Conservation (phyloP, 1,140 invertebrate species). For the Drosophila busckii region DNA sequence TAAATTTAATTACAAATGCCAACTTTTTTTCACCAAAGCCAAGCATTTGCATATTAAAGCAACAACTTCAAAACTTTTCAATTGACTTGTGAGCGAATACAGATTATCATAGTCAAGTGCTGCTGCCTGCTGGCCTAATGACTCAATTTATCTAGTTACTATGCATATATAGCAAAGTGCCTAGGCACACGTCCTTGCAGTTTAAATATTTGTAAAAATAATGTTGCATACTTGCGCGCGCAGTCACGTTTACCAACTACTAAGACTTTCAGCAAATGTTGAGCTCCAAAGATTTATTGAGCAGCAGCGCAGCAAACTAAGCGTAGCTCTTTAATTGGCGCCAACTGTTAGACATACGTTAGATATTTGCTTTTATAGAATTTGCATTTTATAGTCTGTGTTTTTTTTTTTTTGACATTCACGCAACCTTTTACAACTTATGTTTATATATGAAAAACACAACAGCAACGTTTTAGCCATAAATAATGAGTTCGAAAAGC, state of each 20-base stretch:
- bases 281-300: slow-evolving; percentile 74
- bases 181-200: slow-evolving; percentile 33
- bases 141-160: slow-evolving; percentile 39
- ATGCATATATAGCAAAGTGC: slow-evolving; percentile 29
- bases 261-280: slow-evolving; percentile 67
- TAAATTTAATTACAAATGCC: slow-evolving; percentile 75
- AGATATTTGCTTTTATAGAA: slow-evolving; percentile 2
- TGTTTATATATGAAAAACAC: slow-evolving; percentile 1
- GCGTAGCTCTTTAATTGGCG: too few relatives aligned
- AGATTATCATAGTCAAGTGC: slow-evolving; percentile 10
- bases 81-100: too few relatives aligned
- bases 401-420: background rate
- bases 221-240: slow-evolving; percentile 42
- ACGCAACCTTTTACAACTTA: too few relatives aligned
- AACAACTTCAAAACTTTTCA: slow-evolving; percentile 17
- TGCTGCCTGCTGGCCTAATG: slow-evolving; percentile 29
- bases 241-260: slow-evolving; percentile 61
- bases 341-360: too few relatives aligned
- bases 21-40: slow-evolving; percentile 51
- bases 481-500: slow-evolving; percentile 62
- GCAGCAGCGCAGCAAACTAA: too few relatives aligned
- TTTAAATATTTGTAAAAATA: slow-evolving; percentile 62
- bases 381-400: background rate
- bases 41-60: slow-evolving; percentile 43
- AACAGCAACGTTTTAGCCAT: slow-evolving; percentile 46